Evolutionary conservation across 2,113 vertebrate genomes (phyloP), one percentile per base, ranked within the genome.

Genomic region (Aptenodytes forsteri): DNA sequence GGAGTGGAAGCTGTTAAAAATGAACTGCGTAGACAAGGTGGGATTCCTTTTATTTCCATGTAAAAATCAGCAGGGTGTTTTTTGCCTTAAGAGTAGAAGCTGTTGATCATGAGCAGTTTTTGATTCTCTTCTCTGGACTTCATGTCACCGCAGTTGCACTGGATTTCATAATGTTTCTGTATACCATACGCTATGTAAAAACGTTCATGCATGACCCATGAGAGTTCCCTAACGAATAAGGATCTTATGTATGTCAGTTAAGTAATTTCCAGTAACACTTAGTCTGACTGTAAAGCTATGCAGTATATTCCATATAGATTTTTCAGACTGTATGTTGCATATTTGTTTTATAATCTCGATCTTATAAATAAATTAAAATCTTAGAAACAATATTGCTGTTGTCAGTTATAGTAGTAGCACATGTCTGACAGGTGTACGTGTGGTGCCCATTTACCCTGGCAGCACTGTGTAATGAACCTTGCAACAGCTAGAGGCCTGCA

Each of bases 1-100:
- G 99, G 99, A 7, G 99, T 99, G 80, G 99, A 99, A 98, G 99
- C 99, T 16, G 99, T 99, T 55, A 99, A 99, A 98, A 99, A 99
- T 92, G 99, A 99, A 90, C 98, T 99, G 70, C 98, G 99, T 93
- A 98, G 99, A 95, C 99, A 99, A 98, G 99, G 99, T 99, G 98
- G 98, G 98, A 90, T 79, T 93, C 56, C 9, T 83, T 85, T 88
- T 65, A 95, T 69, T 91, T 94, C 50, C 75, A 13, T 6, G 0
- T 52, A n/a, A 92, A 52, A 76, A 56, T 66, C 70, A 84, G 22
- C 10, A 81, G 34, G 21, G 17, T 1, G 0, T 12, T 20, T 88
- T 66, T 69, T 89, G 56, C 30, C 42, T 17, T 52, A 77, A 67
- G 49, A 62, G 17, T n/a, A 79, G 75, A 93, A 93, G n/a, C 59